A percentile compares a stretch with the other conserved stretches of the same genome.
Evolutionary conservation across 2,797 vertebrate species (phyloP).

Genomic region (Brachyrhaphis roseni): DNA sequence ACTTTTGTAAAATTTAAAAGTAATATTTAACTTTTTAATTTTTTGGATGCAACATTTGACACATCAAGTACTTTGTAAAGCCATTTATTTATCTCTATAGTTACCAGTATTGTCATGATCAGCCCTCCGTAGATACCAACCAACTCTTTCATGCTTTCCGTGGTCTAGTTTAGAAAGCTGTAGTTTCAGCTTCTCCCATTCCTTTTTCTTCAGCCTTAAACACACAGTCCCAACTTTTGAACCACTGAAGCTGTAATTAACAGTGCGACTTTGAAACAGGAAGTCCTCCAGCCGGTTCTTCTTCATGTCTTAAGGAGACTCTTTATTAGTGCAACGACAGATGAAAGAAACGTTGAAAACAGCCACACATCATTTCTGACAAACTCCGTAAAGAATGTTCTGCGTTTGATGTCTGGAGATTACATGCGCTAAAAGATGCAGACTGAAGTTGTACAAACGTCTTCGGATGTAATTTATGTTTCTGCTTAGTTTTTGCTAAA

Average conservation of each 20-base stretch:
- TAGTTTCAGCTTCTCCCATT: background rate
- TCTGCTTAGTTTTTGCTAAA: constrained; percentile 16
- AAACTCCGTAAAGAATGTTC: constrained; percentile 22
- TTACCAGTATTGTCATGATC: background rate
- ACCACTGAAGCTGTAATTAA: constrained; percentile 52
- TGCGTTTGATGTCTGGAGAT: constrained; percentile 45
- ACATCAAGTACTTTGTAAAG: no score
- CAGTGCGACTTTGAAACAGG: constrained; percentile 40
- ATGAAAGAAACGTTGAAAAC: constrained; percentile 46
- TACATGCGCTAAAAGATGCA: constrained; percentile 40
- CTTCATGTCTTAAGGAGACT: constrained; percentile 17
- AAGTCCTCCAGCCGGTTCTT: constrained; percentile 32
- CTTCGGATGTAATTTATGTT: background rate
- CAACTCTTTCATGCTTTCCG: background rate
- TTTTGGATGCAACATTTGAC: background rate
- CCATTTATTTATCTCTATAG: background rate
- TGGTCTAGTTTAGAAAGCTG: background rate
- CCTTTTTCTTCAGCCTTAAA: background rate
- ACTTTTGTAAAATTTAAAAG: background rate
- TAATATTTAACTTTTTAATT: background rate
- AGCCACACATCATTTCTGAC: constrained; percentile 14
- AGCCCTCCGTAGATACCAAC: background rate
- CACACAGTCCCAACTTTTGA: constrained; percentile 25
- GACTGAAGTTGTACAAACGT: constrained; percentile 5
- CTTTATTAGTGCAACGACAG: background rate